Base-by-base conservation (phyloP, 2,797 vertebrate genomes). In the Enteromius trimaculatus region DNA sequence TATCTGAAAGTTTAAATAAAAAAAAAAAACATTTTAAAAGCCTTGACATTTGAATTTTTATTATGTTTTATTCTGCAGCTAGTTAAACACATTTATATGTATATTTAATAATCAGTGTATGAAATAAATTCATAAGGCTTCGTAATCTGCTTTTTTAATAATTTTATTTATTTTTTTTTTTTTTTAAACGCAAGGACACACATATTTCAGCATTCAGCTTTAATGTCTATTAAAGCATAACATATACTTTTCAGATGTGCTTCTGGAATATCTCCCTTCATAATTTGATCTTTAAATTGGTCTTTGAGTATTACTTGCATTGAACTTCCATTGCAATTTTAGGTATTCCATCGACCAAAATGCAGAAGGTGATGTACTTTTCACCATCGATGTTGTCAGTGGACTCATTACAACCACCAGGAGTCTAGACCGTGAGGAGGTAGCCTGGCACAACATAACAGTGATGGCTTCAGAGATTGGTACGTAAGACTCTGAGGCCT, bases 371-470 rank as follows among this genome's bases (percentile, higher is more conserved):
- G 94, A 95, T 4, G 87, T 87, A 39, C 94, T 93, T 93, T 98
- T 98, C 91, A 95, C 92, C 72, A 96, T 98, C n/a, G 95, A 97
- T 82, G 89, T 94, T 77, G 95, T 92, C 87, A 96, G 93, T 69
- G 97, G 97, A 70, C 94, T 95, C 68, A 95, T 98, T 89, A 95
- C 94, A 86, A 97, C 96, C 2, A 92, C 93, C 65, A 94, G 93
- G 82, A 88, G 90, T 89, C 93, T 98, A 87, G 97, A 98, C 91
- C 95, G 97, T 88, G 97, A 98, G 86, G 94, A 95, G 77, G 93
- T 90, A 3, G 92, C 95, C 0, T 97, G 96, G 96, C 96, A 96
- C 83, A 98, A 98, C 89, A 96, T 98, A 88, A 97, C 96, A 69
- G 96, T 97, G 85, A 91, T 93, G 90, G 96, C 96, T 88, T 94